Conservation (phyloP, 2,888 invertebrate species). For the Petrophora chlorosata region DNA sequence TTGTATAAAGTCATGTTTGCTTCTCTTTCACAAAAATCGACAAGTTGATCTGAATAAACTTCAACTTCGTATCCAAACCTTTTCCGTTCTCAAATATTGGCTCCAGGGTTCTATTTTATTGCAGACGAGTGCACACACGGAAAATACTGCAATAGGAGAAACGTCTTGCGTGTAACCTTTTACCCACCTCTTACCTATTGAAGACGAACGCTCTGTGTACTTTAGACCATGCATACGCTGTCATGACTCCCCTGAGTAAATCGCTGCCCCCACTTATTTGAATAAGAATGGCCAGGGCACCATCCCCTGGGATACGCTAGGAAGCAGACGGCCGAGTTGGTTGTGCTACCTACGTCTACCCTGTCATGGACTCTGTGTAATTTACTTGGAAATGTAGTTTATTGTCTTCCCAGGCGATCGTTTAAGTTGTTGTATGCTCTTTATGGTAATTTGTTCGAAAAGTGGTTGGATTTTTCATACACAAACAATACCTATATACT, state of each 20-base stretch:
- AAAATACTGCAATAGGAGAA: conserved; percentile 18
- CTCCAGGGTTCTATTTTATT: conserved; percentile 12
- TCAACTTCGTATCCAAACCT: conserved; percentile 1
- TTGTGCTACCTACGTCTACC: conserved; percentile 46
- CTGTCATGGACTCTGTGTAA: conserved; percentile 53
- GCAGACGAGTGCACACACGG: conserved; percentile 7
- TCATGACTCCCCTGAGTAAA: conserved; percentile 61
- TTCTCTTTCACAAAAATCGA: no score
- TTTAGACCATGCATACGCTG: conserved; percentile 43
- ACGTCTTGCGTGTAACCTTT: conserved; percentile 7
- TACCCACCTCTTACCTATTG: conserved; percentile 16
- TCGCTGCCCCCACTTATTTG: conserved; percentile 74
- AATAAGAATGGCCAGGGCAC: conserved; percentile 73
- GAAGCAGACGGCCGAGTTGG: conserved; percentile 52
- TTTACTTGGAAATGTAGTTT: conserved; percentile 48
- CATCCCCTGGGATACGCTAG: conserved; percentile 50
- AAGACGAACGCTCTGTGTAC: conserved; percentile 30
- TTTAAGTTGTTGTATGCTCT: conserved; percentile 24
- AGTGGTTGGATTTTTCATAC: not conserved
- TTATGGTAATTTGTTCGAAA: conserved; percentile 4
- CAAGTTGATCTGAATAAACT: conserved; percentile 5
- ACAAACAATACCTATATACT: not conserved
- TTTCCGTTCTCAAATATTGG: conserved; percentile 15
- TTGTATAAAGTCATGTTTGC: not conserved
- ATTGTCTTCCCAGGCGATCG: conserved; percentile 39